A percentile compares a stretch with the other conserved stretches of the same genome.
Evolutionary conservation across 2,113 vertebrate species (phyloP).

Genomic region (Ammodytes dubius): DNA sequence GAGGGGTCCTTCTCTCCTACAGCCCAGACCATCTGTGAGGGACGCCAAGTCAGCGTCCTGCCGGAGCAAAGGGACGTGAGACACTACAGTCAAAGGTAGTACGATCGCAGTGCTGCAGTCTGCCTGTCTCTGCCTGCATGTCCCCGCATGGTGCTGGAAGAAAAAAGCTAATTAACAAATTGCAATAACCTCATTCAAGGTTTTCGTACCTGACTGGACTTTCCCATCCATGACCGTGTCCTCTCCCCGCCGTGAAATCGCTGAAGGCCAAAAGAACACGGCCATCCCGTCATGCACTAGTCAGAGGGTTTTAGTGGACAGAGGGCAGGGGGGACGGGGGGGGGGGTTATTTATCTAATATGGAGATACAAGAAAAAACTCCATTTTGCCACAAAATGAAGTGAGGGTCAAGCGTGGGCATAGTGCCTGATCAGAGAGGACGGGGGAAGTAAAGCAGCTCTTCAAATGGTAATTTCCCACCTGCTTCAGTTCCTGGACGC

Average conservation of each 20-base stretch:
- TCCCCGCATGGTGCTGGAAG: constrained; percentile 10
- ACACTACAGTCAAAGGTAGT: constrained; percentile 3
- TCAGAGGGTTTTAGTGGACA: constrained; percentile 43
- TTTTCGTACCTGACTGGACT: constrained; percentile 21
- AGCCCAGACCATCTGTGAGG: constrained; percentile 35
- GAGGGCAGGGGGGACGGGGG: neutral
- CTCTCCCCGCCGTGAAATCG: constrained; percentile 18
- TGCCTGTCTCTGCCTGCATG: neutral
- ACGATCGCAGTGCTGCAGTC: neutral
- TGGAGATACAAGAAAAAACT: constrained; percentile 41
- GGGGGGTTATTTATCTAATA: constrained; percentile 56
- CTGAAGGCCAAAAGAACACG: constrained; percentile 12
- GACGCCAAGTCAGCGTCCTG: no score
- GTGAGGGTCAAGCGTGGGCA: constrained; percentile 22
- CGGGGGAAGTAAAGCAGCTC: constrained; percentile 50
- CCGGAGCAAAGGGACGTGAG: neutral
- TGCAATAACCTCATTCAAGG: constrained; percentile 38
- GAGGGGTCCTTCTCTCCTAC: constrained; percentile 12
- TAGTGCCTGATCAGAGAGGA: constrained; percentile 35
- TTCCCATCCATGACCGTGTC: constrained; percentile 31
- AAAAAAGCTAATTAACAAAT: constrained; percentile 32
- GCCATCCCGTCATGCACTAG: constrained; percentile 40
- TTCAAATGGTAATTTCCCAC: constrained; percentile 65
- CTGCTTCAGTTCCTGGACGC: constrained; percentile 55
- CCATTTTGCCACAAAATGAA: constrained; percentile 44